Base-by-base conservation (phyloP, 1,140 invertebrate species). In the Melitaea cinxia region DNA sequence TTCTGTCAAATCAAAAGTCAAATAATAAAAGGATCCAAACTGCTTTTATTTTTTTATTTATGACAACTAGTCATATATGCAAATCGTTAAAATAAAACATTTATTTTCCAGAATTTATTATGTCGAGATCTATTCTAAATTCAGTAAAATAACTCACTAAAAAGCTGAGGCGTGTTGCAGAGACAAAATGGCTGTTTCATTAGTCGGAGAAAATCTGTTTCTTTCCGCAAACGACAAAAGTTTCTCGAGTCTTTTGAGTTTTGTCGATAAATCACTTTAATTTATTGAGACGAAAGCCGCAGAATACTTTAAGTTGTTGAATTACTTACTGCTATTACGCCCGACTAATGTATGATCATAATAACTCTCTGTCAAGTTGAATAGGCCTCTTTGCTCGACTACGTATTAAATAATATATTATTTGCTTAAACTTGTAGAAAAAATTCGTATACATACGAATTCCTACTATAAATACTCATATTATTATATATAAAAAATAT, bases 251-350 rank as follows among this genome's bases (percentile, higher is more conserved):
- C 77, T 75, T 79, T 77, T 78, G 71, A 85, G 75, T 82, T 83
- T 77, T 73, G 68, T 70, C 70, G 77, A 86, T 86, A 88, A 88
- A 85, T 88, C 83, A 88, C 78, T 73, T 82, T 82, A 86, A 85
- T 88, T 83, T 85, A 85, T 85, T 81, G 78, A 83, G 81, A 85
- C 78, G 80, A 82, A 84, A 80, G 65, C 80, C 65, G 37, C 63
- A 59, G 68, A 75, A 63, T 57, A 75, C 75, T 81, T 81, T 63
- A 73, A 77, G 72, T 84, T 75, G 72, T 80, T 72, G 73, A 78
- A 77, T 78, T 81, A 78, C 73, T 75, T 70, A 58, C 68, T 67
- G 70, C 73, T 68, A 75, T 85, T 83, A 70, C 68, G 63, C 55
- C 65, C 75, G 77, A 72, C 71, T 78, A 72, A 78, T 78, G 72